Base-by-base conservation (phyloP, 2,113 vertebrate species). In the Tamias sibiricus region DNA sequence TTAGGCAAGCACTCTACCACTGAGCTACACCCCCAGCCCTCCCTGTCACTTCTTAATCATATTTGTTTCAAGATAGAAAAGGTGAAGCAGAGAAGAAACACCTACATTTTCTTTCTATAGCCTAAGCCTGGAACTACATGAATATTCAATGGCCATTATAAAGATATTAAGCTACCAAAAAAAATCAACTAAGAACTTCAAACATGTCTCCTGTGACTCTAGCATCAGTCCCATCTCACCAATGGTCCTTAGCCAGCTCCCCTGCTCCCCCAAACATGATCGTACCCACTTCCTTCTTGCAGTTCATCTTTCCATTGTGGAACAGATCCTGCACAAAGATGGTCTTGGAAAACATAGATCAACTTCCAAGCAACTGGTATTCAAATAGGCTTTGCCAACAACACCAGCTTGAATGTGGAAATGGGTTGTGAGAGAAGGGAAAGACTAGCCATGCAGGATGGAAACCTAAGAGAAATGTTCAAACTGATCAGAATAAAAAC, bases 31-130 rank as follows among this genome's bases (percentile, higher is more conserved):
- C 92, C 49, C 64, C 64, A 37, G 52, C 35, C 52, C 20, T 47
- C 10, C 1, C 68, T 91, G 13, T n/a, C 81, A 71, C 69, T 83
- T 90, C 91, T 68, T 40, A 94, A 80, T 80, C 37, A 68, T 80
- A 76, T 81, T 95, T 93, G 82, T 80, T 95, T 93, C 80, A 90
- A 87, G 86, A 86, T 17, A 89, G 47, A 87, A 80, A 96, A 79
- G 64, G 94, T 64, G 28, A 91, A 57, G 35, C 30, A n/a, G 14
- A 77, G 83, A 93, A 88, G 52, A 87, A 95, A 91, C n/a, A 83
- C 54, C 54, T 93, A 85, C n/a, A n/a, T 89, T 91, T 95, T 93
- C 75, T 91, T 93, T 69, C 83, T 88, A 68, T 54, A 88, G 37
- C 64, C 90, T 75, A 91, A 96, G 72, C 32, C 90, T 68, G 20